Evolutionary conservation across 2,888 invertebrate species (phyloP), one percentile per base, ranked within the genome.

Genomic region (Tryphoninae sp.): DNA sequence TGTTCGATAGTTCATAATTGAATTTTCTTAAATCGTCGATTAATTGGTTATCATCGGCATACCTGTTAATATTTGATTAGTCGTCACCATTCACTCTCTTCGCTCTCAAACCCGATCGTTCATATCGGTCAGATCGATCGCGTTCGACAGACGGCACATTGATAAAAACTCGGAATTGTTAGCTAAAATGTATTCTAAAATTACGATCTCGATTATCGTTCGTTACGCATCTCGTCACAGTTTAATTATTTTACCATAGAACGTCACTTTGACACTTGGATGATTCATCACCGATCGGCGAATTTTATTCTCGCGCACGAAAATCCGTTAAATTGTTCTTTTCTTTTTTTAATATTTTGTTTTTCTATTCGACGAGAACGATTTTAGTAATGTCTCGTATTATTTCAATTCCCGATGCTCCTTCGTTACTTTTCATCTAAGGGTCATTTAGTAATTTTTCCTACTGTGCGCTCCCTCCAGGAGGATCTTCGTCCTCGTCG

Each of bases 1-100:
- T 88, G 87, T 81, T 86, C 86, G 84, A 84, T 85, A 83, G 76
- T 80, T 42, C 45, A 71, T 67, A 19, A 0, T 59, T 33, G 33
- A 22, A 55, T 68, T 16, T 51, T 53, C 49, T 51, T 58, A 23
- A 59, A 22, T 40, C n/a, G 40, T 73, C 68, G 16, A 55, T 33
- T 59, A 45, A 61, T 68, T 67, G 40, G 26, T 58, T 64, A 58
- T 53, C 23, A 26, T 74, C 67, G 51, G 33, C 42, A 62, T 69
- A 69, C 65, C 74, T 62, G 53, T 74, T 68, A 40, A 61, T 59
- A 59, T 78, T 67, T 42, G 42, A 73, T 78, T 73, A 73, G 53
- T 67, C 58, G 51, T 22, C 40, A 51, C 65, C 45, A n/a, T 9
- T 55, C 71, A 71, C 58, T n/a, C n/a, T 67, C 22, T 33, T 45